A percentile compares a stretch with the other conserved stretches of the same genome.
phyloP scores from a whole-genome alignment of 1,140 invertebrate species.

The Bactericera cockerelli region DNA sequence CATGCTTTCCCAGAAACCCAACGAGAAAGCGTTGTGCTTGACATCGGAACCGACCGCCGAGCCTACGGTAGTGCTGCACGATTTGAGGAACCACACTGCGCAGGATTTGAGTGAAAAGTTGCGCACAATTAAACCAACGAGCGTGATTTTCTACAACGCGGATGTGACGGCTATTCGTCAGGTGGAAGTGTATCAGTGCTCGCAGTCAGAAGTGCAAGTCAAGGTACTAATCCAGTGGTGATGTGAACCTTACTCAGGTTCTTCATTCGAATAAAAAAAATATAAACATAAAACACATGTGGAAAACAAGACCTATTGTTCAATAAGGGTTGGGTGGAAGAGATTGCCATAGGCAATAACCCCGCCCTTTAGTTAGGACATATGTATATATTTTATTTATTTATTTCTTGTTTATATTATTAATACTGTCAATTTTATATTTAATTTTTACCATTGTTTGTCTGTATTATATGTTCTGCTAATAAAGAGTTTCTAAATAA shows the following conservation, averaged over 20 bases:
- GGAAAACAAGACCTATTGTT: not conserved
- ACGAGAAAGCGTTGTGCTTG: conserved; percentile 19
- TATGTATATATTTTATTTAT: too few relatives aligned
- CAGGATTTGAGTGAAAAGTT: conserved; percentile 28
- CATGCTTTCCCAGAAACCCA: conserved; percentile 27
- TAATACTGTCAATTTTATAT: too few relatives aligned
- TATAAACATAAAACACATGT: not conserved
- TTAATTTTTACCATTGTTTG: too few relatives aligned
- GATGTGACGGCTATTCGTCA: conserved; percentile 75
- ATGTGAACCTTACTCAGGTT: conserved; percentile 4
- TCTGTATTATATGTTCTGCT: too few relatives aligned
- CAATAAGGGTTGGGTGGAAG: too few relatives aligned
- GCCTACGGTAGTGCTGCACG: conserved; percentile 55
- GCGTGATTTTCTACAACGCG: conserved; percentile 79
- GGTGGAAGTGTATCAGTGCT: conserved; percentile 47
- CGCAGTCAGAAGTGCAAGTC: not conserved
- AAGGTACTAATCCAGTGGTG: conserved; percentile 10
- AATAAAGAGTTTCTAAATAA: too few relatives aligned
- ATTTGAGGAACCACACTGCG: conserved; percentile 48
- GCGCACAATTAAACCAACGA: conserved; percentile 52
- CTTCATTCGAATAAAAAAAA: not conserved
- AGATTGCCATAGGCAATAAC: too few relatives aligned
- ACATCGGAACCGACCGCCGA: conserved; percentile 15
- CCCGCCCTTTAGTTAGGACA: too few relatives aligned
- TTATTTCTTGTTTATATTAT: too few relatives aligned